Base-by-base conservation (phyloP, 1,140 invertebrate species). In the Ctenoplectra terminalis region DNA sequence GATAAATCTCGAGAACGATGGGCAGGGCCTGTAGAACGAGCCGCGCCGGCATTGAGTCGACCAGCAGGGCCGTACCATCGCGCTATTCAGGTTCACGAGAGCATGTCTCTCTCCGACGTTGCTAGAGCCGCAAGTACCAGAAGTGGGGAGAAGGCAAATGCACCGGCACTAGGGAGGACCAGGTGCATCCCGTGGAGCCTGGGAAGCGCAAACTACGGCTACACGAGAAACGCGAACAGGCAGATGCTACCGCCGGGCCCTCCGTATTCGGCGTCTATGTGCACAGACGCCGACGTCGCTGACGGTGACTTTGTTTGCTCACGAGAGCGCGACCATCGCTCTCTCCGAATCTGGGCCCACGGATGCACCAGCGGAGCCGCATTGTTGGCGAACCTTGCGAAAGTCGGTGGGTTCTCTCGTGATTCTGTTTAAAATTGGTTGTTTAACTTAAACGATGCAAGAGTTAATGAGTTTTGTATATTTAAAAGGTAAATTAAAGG, bases 181-280 rank as follows among this genome's bases (percentile, higher is more conserved):
- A 88, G 87, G 87, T 88, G 87, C 86, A 89, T 89, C 83, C 71
- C 63, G 77, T 76, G 82, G 89, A 91, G 87, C 86, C 74, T 89
- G 89, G 88, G 90, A 91, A 89, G 85, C 89, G 88, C 89, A 91
- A 88, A 87, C 88, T 89, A 86, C 82, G 48, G 71, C 70, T 60
- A 69, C 76, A 43, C 3, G 26, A 40, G 83, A 82, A 84, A 87
- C 58, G 61, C 61, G 61, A n/a, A 72, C 77, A 67, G 87, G 83
- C 87, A 88, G 87, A 88, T 88, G 87, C 86, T 87, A 87, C 83
- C 72, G 64, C 11, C 13, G 63, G 34, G 50, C 64, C 70, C 63
- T 86, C 15, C 74, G 74, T 43, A 60, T 85, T 66, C 69, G 48
- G 79, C 81, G 85, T 77, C 83, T 85, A 82, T 86, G 80, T 86